Base-by-base conservation (phyloP, 2,888 invertebrate species). In the Gymnosoma rotundatum region DNA sequence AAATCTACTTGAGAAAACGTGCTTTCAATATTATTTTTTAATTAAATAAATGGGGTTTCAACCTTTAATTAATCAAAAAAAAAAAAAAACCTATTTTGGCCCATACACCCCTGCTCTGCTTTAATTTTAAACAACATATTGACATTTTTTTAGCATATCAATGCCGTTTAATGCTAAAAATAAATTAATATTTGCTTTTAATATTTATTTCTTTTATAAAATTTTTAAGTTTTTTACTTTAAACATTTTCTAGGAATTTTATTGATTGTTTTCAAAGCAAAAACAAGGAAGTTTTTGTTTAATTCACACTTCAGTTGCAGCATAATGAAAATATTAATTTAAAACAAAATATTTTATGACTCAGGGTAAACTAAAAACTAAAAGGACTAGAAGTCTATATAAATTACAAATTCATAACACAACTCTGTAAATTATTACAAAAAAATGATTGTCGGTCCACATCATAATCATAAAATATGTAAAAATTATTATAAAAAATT, bases 351-450 rank as follows among this genome's bases (percentile, higher is more conserved):
- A 16, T 20, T 61, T 58, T 58, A 60, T 79, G 72, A 72, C 0
- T 72, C 79, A 79, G n/a, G n/a, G 18, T 50, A 54, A 32, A 32
- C 16, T 0, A 25, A 1, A 1, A 25, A 45, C 38, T 36, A 14
- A 18, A 21, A 38, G 56, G 25, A 48, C 25, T 50, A 48, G 12
- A 60, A 72, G 21, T 61, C 4, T 54, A 42, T 61, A 36, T 32
- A 25, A 67, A 79, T 73, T 80, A 67, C 21, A 67, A 66, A 80
- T 80, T 80, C 79, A 73, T 36, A 54, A 45, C 73, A 48, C 52
- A 67, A 21, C 67, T 48, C 45, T 42, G 32, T 32, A 73, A 42
- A 9, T 80, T 60, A 42, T 61, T 54, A 8, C 12, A 32, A 64
- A n/a, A 48, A 36, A n/a, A 52, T 18, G 42, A 61, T 12, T 45